Evolutionary conservation across 2,888 invertebrate species (phyloP), one percentile per base, ranked within the genome.

Genomic region (Hipparchia semele): DNA sequence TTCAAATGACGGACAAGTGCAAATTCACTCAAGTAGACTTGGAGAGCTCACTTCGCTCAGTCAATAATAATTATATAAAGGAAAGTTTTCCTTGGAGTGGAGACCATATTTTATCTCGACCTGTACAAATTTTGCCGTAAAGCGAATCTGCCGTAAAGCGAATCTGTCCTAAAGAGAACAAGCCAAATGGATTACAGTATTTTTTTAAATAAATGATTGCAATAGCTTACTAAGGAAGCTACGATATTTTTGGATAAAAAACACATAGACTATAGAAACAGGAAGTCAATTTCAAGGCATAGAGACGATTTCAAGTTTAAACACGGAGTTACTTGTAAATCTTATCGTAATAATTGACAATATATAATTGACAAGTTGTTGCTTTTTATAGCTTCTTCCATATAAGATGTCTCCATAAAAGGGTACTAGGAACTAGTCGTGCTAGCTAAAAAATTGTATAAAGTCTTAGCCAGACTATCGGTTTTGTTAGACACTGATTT

Each of bases 301-400:
- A 13, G 54, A 54, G n/a, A n/a, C n/a, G 5, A 13, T 58, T n/a
- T 68, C 45, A 9, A 68, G 46, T 46, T 46, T 68, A 23, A 23
- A 13, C 68, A 23, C 1, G 12, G 51, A 23, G 54, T 56, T 39
- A 39, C 59, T 60, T 10, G 59, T 68, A 68, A 68, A 68, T 68
- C 68, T 68, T 68, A 68, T 68, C 58, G 12, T 49, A 59, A 68
- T 68, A 68, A 68, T 68, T 68, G 68, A 68, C 68, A 68, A 68
- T 68, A 59, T 59, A 68, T 49, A 68, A 59, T 68, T 60, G 68
- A 68, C 68, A 68, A 59, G 68, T 68, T 68, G 49, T 68, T 49
- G 9, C 59, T 68, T 68, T 59, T 59, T 58, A 68, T 12, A 46
- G 49, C 49, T 1, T 51, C 49, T 59, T 59, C 58, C 68, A 49